Conservation (phyloP, 2,113 vertebrate genomes). For the Pseudois nayaur region DNA sequence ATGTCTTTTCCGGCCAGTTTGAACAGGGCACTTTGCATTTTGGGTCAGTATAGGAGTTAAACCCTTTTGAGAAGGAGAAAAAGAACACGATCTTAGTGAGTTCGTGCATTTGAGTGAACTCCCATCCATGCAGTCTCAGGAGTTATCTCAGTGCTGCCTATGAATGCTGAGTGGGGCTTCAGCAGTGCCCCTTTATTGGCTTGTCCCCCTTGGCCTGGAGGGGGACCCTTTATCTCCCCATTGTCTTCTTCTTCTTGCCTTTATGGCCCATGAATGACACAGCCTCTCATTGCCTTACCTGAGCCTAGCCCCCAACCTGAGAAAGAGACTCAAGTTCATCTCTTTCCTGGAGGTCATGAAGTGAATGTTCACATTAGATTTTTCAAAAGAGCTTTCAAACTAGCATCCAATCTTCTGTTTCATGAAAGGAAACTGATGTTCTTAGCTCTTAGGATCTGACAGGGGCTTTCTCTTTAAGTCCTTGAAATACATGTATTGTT, state of each 20-base stretch:
- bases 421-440: not conserved
- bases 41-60: not conserved
- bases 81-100: not conserved
- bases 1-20: not conserved
- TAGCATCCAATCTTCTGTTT: not conserved
- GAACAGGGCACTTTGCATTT: not conserved
- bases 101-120: not conserved
- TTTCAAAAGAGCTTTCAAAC: not conserved
- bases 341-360: not conserved
- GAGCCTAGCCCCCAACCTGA: no score
- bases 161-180: not conserved
- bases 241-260: not conserved
- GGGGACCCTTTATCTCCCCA: not conserved
- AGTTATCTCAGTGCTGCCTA: not conserved
- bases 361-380: not conserved
- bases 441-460: not conserved
- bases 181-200: not conserved
- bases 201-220: not conserved
- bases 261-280: not conserved
- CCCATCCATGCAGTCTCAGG: not conserved
- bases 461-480: not conserved
- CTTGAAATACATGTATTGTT: not conserved
- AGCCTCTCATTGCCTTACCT: not conserved
- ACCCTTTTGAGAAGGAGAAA: not conserved
- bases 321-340: not conserved